These are phyloP conservation scores for Barypeithes pellucidus DNA, from an alignment of 2,888 invertebrate genomes.

Conservation along the genomic window DNA sequence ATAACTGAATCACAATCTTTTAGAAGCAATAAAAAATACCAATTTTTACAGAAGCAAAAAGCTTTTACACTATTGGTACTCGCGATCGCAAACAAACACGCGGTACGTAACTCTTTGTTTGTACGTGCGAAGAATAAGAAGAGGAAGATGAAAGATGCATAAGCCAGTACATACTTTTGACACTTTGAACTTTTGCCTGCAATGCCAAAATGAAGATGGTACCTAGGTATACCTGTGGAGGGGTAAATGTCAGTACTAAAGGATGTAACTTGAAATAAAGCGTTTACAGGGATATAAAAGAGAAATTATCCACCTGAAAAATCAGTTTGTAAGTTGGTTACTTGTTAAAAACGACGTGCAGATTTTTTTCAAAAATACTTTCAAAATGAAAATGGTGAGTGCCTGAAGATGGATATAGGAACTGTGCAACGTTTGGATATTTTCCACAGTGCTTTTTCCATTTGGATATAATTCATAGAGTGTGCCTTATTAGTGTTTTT, in stretches of 20 bases:
- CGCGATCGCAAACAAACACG: not conserved
- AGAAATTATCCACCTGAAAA: slow-evolving; percentile 39
- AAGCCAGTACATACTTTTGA: slow-evolving; percentile 20
- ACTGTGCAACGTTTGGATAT: slow-evolving; percentile 15
- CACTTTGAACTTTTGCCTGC: slow-evolving; percentile 58
- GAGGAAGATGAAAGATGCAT: slow-evolving; percentile 1
- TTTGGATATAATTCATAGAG: not conserved
- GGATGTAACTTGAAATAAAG: slow-evolving; percentile 30
- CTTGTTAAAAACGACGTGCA: slow-evolving; percentile 29
- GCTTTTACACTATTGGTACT: slow-evolving; percentile 8
- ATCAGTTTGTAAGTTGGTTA: slow-evolving; percentile 40
- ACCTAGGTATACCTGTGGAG: slow-evolving; percentile 52
- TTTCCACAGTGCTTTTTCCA: not conserved
- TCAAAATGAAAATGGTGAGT: slow-evolving; percentile 61
- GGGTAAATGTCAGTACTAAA: slow-evolving; percentile 61
- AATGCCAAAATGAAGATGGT: slow-evolving; percentile 61
- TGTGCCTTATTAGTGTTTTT: too few relatives aligned
- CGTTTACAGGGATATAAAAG: slow-evolving; percentile 49
- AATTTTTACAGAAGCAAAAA: not conserved
- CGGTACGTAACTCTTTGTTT: slow-evolving; percentile 22
- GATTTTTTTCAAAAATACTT: slow-evolving; percentile 39
- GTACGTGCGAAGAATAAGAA: slow-evolving; percentile 8
- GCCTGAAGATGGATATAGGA: slow-evolving; percentile 27
- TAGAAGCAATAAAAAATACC: too few relatives aligned
- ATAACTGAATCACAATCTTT: too few relatives aligned